Evolutionary conservation across 1,140 invertebrate species (phyloP), one percentile per base, ranked within the genome.

Genomic region (Polypedilum pembai): DNA sequence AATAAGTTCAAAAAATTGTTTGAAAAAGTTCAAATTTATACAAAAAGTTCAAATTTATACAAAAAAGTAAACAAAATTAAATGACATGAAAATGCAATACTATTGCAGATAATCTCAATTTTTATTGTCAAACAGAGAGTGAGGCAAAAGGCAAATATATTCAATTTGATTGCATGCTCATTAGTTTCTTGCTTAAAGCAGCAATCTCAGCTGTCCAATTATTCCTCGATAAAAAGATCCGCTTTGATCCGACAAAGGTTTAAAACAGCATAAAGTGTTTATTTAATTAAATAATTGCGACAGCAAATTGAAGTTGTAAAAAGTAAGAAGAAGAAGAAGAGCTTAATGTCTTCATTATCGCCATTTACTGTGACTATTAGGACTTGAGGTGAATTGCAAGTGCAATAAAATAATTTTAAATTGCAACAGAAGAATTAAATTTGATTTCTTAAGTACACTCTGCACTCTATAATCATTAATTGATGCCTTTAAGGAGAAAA

Each of bases 261-360:
- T 56, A n/a, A 15, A 10, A n/a, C 45, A 56, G 7, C 20, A 69
- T 69, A 69, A 69, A 69, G 20, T 69, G 20, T 69, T 69, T 69
- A 69, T 18, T 69, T 69, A 69, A 69, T 69, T 69, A 69, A 69
- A 18, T 69, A 69, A 69, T 69, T 69, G 18, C 17, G 45, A 56
- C 65, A 69, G 8, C 17, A 69, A 69, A 69, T 21, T 69, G 65
- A 69, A 20, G 65, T 3, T 69, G n/a, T 56, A 56, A 56, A 56
- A 15, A n/a, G 45, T 45, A 33, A 3, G 24, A 33, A n/a, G n/a
- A n/a, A n/a, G n/a, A 33, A 33, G 24, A 33, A 33, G 24, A 33
- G 24, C 24, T 33, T 33, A 33, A 33, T 33, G 24, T 33, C 24
- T 33, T 33, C 24, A 33, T 33, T 33, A 33, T 33, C 24, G 24